Conservation (phyloP, 64 coral and sea anemone species). For the Cladopsammia gracilis region DNA sequence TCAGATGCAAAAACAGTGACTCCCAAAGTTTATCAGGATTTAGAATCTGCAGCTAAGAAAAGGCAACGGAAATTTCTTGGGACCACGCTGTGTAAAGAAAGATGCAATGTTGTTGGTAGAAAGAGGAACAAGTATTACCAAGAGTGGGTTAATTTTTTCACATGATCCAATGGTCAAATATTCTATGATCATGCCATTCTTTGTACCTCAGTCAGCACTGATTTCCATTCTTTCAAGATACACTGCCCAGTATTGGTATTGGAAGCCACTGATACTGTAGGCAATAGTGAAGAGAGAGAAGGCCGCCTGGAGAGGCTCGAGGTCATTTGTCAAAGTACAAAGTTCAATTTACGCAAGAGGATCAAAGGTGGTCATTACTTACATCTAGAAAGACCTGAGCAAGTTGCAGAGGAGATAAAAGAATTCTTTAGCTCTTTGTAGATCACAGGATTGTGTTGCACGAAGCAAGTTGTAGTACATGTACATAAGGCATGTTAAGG, state of each 20-base stretch:
- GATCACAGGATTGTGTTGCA: not conserved
- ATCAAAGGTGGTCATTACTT: slow-evolving; percentile 35
- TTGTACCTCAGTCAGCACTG: not conserved
- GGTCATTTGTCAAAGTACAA: not conserved
- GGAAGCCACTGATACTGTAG: not conserved
- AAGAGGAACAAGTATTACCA: slow-evolving; percentile 1
- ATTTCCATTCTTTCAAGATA: not conserved
- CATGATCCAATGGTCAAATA: not conserved
- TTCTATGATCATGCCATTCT: not conserved
- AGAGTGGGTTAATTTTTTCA: slow-evolving; percentile 24
- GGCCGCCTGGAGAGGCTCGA: not conserved
- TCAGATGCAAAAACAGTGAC: not conserved
- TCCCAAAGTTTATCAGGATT: not conserved
- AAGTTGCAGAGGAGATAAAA: slow-evolving; percentile 4
- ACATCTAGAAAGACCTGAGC: slow-evolving; percentile 25
- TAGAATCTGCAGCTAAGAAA: slow-evolving; percentile 17
- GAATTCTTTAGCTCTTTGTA: not conserved
- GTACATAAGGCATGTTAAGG: too few species aligned
- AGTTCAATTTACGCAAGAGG: not conserved
- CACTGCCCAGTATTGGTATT: not conserved
- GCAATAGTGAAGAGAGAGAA: not conserved
- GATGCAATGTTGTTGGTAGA: not conserved
- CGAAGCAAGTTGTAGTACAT: slow-evolving; percentile 6
- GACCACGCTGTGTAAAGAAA: not conserved
- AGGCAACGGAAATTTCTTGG: not conserved